These are phyloP conservation scores for Struthidea cinerea DNA, from an alignment of 2,113 vertebrate species.

Conservation along the genomic window DNA sequence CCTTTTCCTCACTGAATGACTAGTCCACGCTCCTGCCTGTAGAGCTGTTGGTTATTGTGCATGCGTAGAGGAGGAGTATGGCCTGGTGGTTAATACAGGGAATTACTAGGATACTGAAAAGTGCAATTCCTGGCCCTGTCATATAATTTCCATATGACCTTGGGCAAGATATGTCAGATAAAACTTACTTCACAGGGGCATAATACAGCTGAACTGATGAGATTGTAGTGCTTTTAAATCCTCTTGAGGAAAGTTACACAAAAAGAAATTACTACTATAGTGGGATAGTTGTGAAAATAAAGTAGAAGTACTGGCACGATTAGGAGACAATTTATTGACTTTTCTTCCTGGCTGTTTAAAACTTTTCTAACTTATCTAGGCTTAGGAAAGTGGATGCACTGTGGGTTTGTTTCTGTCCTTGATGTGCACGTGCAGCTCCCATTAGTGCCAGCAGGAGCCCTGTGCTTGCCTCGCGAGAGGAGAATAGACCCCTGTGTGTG, in stretches of 20 bases:
- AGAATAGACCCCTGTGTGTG: constrained; percentile 20
- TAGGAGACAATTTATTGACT: neutral
- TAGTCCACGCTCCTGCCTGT: neutral
- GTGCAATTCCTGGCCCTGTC: neutral
- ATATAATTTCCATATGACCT: constrained; percentile 22
- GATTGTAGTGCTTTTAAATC: constrained; percentile 8
- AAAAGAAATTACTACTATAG: neutral
- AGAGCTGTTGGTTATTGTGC: neutral
- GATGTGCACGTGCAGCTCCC: neutral
- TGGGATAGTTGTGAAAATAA: neutral
- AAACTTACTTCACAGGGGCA: neutral
- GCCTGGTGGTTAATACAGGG: constrained; percentile 19
- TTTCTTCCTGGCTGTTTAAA: neutral
- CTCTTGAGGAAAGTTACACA: neutral
- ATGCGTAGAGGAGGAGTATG: constrained; percentile 15
- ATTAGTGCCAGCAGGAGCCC: constrained; percentile 53
- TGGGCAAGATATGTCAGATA: neutral
- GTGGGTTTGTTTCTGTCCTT: neutral
- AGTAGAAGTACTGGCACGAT: neutral
- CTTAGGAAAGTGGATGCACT: neutral
- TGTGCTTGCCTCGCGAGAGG: neutral
- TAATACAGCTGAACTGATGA: constrained; percentile 15
- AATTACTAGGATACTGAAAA: neutral
- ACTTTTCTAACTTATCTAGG: neutral
- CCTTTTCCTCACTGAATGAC: neutral